A percentile compares a stretch with the other conserved stretches of the same genome.
phyloP scores from a whole-genome alignment of 2,113 vertebrate genomes.

The Lagopus leucura region DNA sequence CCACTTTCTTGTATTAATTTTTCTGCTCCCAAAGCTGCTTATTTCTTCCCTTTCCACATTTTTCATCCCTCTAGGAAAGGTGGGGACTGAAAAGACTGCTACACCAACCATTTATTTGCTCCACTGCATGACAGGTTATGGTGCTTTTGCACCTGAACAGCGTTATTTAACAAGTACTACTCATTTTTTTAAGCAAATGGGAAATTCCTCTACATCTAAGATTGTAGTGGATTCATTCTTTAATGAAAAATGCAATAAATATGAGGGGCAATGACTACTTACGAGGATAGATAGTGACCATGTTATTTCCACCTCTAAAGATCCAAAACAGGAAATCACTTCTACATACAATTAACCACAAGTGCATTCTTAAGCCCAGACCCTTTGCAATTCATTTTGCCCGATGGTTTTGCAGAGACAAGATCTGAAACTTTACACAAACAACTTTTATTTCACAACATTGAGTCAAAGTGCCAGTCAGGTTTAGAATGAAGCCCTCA shows the following conservation, averaged over 20 bases:
- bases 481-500: neutral
- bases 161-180: neutral
- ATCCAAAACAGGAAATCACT: neutral
- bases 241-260: neutral
- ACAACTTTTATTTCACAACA: neutral
- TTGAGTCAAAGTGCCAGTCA: neutral
- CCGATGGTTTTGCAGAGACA: neutral
- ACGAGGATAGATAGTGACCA: no score
- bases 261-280: no score
- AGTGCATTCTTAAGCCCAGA: neutral
- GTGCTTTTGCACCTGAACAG: neutral
- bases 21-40: neutral
- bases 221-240: neutral
- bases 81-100: neutral
- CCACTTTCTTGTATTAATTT: neutral
- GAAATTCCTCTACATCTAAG: neutral
- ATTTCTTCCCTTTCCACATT: neutral
- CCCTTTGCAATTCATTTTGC: neutral
- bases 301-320: neutral
- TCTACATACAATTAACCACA: neutral
- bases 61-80: neutral
- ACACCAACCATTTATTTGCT: neutral
- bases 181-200: neutral
- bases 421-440: neutral
- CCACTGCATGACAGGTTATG: neutral